Base-by-base conservation (phyloP, 2,888 invertebrate genomes). In the Cosmia pyralina region DNA sequence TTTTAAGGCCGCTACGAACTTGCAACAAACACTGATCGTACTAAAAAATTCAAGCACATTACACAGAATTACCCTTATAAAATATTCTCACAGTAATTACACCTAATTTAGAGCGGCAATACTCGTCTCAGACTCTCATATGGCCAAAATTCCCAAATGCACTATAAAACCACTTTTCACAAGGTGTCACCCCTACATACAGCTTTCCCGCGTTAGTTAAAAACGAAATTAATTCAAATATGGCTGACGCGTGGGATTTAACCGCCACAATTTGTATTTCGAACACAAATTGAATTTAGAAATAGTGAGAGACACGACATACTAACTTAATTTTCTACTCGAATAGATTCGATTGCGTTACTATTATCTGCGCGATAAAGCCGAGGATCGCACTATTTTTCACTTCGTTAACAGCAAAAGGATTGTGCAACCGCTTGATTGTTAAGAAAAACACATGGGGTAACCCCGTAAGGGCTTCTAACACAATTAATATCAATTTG, bases 401-500 rank as follows among this genome's bases (percentile, higher is more conserved):
- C 78, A 83, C 76, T 79, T 82, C 65, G 85, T 78, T 73, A 81
- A 73, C 75, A 72, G 86, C 79, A 87, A 87, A 89, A 89, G 89
- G 88, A 87, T 91, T 90, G 87, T 84, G 83, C 86, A 90, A 93
- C 90, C 87, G 88, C 88, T 91, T 95, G 92, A 94, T 94, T 95
- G 94, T 92, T 90, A 94, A 95, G 94, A 95, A 95, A 94, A 95
- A 95, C 94, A 95, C 94, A 95, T 94, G 94, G 95, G 95, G 94
- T 90, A 88, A 85, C 82, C 79, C 86, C 87, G 90, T 90, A 89
- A 90, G 92, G 92, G 93, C 90, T 91, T 90, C 92, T 95, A 94
- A 95, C 89, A 91, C 92, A 95, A 95, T 96, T 95, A 95, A 95
- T 95, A 95, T 94, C 94, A 95, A 95, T 96, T 95, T 94, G 92